Evolutionary conservation across 2,888 invertebrate genomes (phyloP), one percentile per base, ranked within the genome.

Genomic region (Drosophila prolongata): DNA sequence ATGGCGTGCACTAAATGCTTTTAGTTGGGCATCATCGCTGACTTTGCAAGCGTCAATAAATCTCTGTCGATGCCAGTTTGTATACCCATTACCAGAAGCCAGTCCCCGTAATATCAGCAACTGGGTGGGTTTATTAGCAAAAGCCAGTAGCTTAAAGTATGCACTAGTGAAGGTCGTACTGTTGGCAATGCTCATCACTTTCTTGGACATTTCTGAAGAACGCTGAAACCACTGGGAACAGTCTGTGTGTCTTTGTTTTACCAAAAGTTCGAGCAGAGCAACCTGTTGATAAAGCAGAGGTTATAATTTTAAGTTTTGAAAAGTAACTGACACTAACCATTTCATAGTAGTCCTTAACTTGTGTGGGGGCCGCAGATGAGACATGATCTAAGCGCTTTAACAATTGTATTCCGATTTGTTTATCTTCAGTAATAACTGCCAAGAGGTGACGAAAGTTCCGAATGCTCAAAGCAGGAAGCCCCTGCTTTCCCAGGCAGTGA

Each of bases 261-360:
- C 37, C 10, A 79, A n/a, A 14, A 79, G 27, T 10, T 87, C 57
- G 53, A 85, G 53, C 0, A 76, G 42, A 1, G 59, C 68, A 16
- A 73, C 35, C 84, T 85, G 6, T 4, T 0, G 19, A 1, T n/a
- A 6, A 46, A 37, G 27, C 6, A 14, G 0, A 10, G 11, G 1
- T 38, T 5, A 14, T 4, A 38, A 6, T 1, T 30, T 11, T 5
- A 3, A 37, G 3, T 1, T 3, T 37, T 19, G 9, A 10, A 3
- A 6, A 11, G 4, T 2, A 10, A 9, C 2, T 1, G 1, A 4
- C 11, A 37, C 60, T 78, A 50, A 89, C 89, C 64, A 80, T 60
- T 68, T 87, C 78, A 44, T 89, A 90, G 53, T 85, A 90, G 10
- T 65, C 46, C n/a, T 64, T 65, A 10, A 34, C 37, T 30, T 67